These are phyloP conservation scores for Oncorhynchus clarkii DNA, from an alignment of 2,113 vertebrate genomes.

Conservation along the genomic window DNA sequence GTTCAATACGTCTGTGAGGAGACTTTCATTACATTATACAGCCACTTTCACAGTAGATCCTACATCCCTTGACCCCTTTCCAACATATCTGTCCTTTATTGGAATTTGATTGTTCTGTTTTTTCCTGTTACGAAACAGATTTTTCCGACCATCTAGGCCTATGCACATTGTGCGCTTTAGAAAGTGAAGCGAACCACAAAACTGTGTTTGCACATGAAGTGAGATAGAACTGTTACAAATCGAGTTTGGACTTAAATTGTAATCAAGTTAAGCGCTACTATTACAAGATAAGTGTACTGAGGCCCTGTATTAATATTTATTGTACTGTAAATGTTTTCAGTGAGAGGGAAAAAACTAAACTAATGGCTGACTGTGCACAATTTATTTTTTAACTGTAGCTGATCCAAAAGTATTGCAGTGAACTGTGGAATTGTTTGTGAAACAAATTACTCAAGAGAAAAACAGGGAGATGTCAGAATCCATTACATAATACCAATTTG, in stretches of 20 bases:
- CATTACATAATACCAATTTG: constrained; percentile 11
- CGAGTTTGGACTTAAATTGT: neutral
- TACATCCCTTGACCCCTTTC: constrained; percentile 14
- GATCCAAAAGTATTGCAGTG: constrained; percentile 21
- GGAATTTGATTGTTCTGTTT: constrained; percentile 33
- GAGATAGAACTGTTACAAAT: neutral
- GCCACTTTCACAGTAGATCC: constrained; percentile 35
- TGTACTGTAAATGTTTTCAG: neutral
- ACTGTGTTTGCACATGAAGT: neutral
- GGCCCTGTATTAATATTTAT: neutral
- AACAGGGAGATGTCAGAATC: constrained; percentile 18
- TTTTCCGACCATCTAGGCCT: constrained; percentile 44
- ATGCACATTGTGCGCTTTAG: constrained; percentile 16
- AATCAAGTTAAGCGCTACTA: neutral
- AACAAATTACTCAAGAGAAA: constrained; percentile 19
- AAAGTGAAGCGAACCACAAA: neutral
- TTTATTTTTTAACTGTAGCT: constrained; percentile 7
- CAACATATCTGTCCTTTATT: constrained; percentile 45
- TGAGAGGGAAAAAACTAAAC: neutral
- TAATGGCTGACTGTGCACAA: neutral
- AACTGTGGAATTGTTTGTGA: constrained; percentile 31
- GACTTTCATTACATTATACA: constrained; percentile 15
- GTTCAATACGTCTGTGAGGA: constrained; percentile 60
- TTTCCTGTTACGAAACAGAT: constrained; percentile 45
- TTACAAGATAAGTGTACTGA: neutral